These are phyloP conservation scores for Sebastes itinus DNA, from an alignment of 2,797 vertebrate genomes.

Conservation along the genomic window DNA sequence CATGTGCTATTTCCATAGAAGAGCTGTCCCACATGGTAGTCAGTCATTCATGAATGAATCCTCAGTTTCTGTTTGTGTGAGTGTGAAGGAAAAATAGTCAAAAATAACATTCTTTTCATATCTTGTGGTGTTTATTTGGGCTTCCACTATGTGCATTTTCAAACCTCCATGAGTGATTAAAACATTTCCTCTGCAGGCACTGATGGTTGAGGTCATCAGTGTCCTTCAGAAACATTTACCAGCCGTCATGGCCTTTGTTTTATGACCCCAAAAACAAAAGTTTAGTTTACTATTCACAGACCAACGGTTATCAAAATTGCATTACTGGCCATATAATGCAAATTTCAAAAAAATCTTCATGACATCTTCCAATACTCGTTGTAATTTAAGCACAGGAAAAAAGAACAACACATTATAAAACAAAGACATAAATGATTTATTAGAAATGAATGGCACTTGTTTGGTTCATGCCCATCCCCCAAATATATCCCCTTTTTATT, in stretches of 20 bases:
- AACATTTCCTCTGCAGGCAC: neutral
- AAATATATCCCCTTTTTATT: neutral
- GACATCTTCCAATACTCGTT: neutral
- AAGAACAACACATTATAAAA: neutral
- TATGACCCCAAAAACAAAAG: neutral
- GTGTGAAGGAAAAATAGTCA: neutral
- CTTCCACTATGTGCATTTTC: neutral
- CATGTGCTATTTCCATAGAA: constrained; percentile 1
- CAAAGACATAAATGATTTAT: constrained; percentile 12
- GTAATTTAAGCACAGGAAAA: neutral
- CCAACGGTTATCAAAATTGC: neutral
- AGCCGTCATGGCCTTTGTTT: neutral
- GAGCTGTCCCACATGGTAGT: neutral
- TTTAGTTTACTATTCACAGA: neutral
- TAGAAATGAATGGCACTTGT: constrained; percentile 18
- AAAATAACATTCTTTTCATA: constrained; percentile 4
- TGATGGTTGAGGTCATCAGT: neutral
- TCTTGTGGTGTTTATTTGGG: neutral
- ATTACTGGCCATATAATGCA: neutral
- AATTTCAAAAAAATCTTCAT: neutral
- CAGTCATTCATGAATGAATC: neutral
- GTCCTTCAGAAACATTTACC: neutral
- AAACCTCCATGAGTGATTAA: neutral
- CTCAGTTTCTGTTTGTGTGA: neutral
- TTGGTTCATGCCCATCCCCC: neutral